Evolutionary conservation across 2,113 vertebrate species (phyloP).

Genomic region (Clupea harengus): DNA sequence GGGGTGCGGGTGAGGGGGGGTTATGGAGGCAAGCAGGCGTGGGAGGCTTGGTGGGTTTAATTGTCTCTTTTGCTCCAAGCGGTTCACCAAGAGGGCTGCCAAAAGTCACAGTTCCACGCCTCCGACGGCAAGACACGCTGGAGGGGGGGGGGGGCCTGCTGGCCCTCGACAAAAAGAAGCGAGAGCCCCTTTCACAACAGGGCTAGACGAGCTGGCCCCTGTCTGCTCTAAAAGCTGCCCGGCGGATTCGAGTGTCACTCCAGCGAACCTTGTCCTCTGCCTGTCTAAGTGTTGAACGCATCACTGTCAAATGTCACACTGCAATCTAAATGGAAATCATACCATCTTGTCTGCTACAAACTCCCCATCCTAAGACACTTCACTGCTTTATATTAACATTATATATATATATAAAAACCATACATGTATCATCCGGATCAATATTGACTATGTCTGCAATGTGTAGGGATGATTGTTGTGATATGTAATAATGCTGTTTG

Average conservation of each 20-base stretch:
- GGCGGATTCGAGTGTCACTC: background rate
- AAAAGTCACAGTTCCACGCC: constrained; percentile 11
- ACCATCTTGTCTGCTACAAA: constrained; percentile 37
- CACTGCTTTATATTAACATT: background rate
- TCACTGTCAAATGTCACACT: background rate
- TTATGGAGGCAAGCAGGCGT: background rate
- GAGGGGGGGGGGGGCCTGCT: constrained; percentile 4
- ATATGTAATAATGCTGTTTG: background rate
- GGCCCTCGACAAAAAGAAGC: background rate
- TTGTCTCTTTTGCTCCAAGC: constrained; percentile 32
- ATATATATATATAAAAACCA: background rate
- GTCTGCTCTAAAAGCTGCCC: background rate
- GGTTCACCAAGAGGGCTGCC: constrained; percentile 10
- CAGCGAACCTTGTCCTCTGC: background rate
- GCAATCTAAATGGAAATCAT: constrained; percentile 53
- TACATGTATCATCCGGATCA: background rate
- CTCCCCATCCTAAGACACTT: background rate
- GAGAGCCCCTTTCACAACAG: background rate
- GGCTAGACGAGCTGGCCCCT: constrained; percentile 11
- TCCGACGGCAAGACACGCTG: constrained; percentile 18
- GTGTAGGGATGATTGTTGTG: background rate
- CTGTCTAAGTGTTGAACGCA: background rate
- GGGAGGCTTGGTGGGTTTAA: constrained; percentile 3
- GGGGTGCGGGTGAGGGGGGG: background rate
- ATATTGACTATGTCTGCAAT: background rate